Percentiles rank a stretch among this genome's conserved stretches.
phyloP scores from a whole-genome alignment of 2,888 invertebrate genomes.

The Anthrax anthrax region DNA sequence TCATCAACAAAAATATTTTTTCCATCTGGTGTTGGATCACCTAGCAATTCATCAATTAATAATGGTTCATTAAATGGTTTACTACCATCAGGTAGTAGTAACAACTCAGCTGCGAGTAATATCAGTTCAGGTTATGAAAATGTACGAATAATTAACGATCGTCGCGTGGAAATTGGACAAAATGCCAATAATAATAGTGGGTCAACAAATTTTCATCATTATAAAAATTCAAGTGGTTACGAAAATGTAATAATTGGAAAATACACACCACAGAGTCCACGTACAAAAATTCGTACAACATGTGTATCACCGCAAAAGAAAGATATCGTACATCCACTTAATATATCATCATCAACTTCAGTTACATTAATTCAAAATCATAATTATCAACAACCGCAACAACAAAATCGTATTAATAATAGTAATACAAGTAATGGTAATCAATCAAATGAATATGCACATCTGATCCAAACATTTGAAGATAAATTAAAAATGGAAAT shows the following conservation, averaged over 20 bases:
- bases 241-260: conserved; percentile 42
- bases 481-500: conserved; percentile 40
- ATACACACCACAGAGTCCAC: conserved; percentile 32
- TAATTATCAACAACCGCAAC: neutral
- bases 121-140: conserved; percentile 38
- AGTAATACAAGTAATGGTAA: conserved; percentile 9
- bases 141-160: conserved; percentile 32
- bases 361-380: neutral
- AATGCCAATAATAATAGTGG: conserved; percentile 16
- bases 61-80: too few relatives aligned
- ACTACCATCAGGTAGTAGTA: neutral
- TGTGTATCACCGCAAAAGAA: conserved; percentile 40
- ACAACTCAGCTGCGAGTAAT: neutral
- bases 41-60: neutral
- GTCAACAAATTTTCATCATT: neutral
- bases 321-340: neutral
- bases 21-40: conserved; percentile 7
- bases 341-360: neutral
- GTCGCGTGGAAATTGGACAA: conserved; percentile 27
- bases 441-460: conserved; percentile 25
- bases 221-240: conserved; percentile 28
- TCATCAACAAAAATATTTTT: conserved; percentile 11
- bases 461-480: conserved; percentile 38
- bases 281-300: conserved; percentile 39
- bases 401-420: conserved; percentile 10